phyloP scores from a whole-genome alignment of 2,113 vertebrate genomes.

The Synchiropus splendidus region DNA sequence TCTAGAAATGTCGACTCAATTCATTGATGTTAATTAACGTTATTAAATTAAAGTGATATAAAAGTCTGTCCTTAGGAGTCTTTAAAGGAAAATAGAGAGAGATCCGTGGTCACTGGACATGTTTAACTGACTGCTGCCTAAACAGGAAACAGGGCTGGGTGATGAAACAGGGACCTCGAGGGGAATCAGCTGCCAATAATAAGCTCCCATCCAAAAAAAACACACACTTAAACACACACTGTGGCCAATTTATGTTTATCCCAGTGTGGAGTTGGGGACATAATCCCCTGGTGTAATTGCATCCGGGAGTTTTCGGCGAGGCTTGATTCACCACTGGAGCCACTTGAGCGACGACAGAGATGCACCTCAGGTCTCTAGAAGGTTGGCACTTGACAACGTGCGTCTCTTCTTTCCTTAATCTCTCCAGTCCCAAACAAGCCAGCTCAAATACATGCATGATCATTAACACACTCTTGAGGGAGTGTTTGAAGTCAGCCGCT shows the following conservation, averaged over 20 bases:
- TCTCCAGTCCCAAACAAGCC: constrained; percentile 33
- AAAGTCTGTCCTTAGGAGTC: too few relatives aligned
- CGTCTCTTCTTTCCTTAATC: constrained; percentile 47
- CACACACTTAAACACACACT: constrained; percentile 42
- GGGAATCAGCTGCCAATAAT: constrained; percentile 37
- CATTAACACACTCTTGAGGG: constrained; percentile 31
- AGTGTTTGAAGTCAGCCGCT: constrained; percentile 34
- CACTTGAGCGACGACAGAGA: constrained; percentile 23
- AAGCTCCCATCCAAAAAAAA: constrained; percentile 24
- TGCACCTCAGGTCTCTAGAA: constrained; percentile 36
- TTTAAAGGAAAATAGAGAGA: constrained; percentile 1
- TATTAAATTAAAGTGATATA: too few relatives aligned
- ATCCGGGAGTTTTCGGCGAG: constrained; percentile 31
- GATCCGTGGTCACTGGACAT: background rate
- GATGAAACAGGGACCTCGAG: constrained; percentile 16
- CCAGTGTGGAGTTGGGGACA: constrained; percentile 23
- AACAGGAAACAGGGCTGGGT: constrained; percentile 1
- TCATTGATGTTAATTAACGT: too few relatives aligned
- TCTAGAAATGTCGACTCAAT: too few relatives aligned
- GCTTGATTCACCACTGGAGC: constrained; percentile 24
- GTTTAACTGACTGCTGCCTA: constrained; percentile 6
- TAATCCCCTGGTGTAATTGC: constrained; percentile 54
- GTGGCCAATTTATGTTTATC: constrained; percentile 44
- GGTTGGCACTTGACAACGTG: constrained; percentile 41
- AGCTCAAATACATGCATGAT: constrained; percentile 20